A percentile compares a stretch with the other conserved stretches of the same genome.
Evolutionary conservation across 2,888 invertebrate species (phyloP).

Genomic region (Dicyrtoma fusca): DNA sequence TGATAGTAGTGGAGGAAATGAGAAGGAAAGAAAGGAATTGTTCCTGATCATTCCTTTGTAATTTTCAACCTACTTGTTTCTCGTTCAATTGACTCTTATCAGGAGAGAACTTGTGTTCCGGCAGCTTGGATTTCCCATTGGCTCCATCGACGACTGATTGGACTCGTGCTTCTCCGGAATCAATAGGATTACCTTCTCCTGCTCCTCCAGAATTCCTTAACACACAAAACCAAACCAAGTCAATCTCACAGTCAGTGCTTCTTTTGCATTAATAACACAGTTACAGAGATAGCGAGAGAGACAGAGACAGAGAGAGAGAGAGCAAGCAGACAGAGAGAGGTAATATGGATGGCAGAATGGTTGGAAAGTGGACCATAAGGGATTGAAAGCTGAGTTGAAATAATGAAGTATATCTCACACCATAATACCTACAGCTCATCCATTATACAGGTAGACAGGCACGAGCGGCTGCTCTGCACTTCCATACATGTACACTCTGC

Average conservation of each 20-base stretch:
- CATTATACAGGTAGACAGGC: background rate
- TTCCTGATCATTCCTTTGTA: slow-evolving; percentile 38
- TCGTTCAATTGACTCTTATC: slow-evolving; percentile 41
- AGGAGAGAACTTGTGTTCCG: slow-evolving; percentile 35
- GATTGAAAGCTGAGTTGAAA: slow-evolving; percentile 11
- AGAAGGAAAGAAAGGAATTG: slow-evolving; percentile 27
- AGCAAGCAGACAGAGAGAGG: background rate
- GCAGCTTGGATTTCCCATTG: slow-evolving; percentile 32
- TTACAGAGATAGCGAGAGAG: background rate
- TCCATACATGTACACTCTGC: too few species aligned
- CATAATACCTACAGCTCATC: background rate
- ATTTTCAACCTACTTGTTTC: slow-evolving; percentile 44
- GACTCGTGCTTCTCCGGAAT: slow-evolving; percentile 39
- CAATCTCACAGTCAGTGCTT: slow-evolving; percentile 24
- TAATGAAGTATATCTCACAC: slow-evolving; percentile 8
- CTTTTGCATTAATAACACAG: slow-evolving; percentile 24
- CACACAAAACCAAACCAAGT: slow-evolving; percentile 22
- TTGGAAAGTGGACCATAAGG: background rate
- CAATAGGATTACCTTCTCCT: slow-evolving; percentile 34
- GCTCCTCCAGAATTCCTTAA: background rate
- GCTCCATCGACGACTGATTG: slow-evolving; percentile 22
- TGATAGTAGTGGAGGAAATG: slow-evolving; percentile 5
- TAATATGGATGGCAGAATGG: background rate
- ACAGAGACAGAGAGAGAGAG: background rate
- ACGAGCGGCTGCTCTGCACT: background rate